phyloP scores from a whole-genome alignment of 2,888 invertebrate species.

The Synergus itoensis region DNA sequence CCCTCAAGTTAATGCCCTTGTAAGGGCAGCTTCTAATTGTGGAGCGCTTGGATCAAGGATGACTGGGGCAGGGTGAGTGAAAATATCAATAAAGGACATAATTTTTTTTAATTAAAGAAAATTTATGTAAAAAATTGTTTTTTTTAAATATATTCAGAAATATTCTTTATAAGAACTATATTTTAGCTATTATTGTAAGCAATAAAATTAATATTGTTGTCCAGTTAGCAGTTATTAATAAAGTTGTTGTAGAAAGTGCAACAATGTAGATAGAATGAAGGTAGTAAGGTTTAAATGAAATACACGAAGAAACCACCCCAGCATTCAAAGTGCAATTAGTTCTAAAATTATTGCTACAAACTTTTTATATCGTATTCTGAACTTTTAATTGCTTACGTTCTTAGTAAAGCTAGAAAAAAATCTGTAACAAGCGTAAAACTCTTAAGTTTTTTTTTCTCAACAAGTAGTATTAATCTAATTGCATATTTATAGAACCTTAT shows the following conservation, averaged over 20 bases:
- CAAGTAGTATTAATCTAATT: background rate
- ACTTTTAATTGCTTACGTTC: constrained; percentile 32
- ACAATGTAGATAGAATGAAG: background rate
- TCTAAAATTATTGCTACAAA: constrained; percentile 21
- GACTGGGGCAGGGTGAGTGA: constrained; percentile 93
- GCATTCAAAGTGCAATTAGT: constrained; percentile 24
- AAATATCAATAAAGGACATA: background rate
- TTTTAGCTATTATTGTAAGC: background rate
- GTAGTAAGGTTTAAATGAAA: constrained; percentile 19
- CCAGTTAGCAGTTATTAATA: background rate
- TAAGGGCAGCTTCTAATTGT: constrained; percentile 85
- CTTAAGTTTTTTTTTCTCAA: background rate
- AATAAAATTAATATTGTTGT: background rate
- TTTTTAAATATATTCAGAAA: too few relatives aligned
- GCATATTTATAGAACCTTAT: background rate
- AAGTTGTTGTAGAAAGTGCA: background rate
- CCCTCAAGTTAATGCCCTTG: constrained; percentile 89
- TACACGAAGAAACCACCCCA: constrained; percentile 2
- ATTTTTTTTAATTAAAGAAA: background rate
- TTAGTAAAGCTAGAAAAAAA: constrained; percentile 4
- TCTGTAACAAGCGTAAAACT: background rate
- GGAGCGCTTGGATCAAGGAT: constrained; percentile 91
- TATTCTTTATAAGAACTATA: too few relatives aligned
- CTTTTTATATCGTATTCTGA: constrained; percentile 14
- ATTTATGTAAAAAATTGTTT: background rate